Evolutionary conservation across 2,888 invertebrate genomes (phyloP).

Genomic region (Caenorhabditis japonica): DNA sequence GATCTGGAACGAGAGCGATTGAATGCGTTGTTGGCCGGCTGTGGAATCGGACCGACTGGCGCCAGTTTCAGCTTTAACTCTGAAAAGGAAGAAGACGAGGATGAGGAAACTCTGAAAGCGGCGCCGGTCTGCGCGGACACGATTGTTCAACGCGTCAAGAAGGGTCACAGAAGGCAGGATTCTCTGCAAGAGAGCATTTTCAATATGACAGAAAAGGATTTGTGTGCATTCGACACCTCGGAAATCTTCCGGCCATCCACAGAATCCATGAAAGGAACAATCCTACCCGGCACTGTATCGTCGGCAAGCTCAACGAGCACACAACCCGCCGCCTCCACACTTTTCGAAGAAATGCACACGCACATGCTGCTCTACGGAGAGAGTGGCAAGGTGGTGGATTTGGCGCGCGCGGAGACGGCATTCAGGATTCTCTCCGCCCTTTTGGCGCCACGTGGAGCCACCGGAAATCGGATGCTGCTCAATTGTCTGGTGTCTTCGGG

Average conservation of each 20-base stretch:
- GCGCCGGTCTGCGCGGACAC: slow-evolving; percentile 22
- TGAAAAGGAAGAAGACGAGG: slow-evolving; percentile 13
- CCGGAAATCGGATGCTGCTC: slow-evolving; percentile 67
- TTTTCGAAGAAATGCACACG: slow-evolving; percentile 85
- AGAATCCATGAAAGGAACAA: slow-evolving; percentile 55
- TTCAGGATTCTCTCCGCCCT: slow-evolving; percentile 73
- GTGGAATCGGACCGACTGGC: slow-evolving; percentile 26
- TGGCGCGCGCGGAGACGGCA: slow-evolving; percentile 71
- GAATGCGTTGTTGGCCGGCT: slow-evolving; percentile 3
- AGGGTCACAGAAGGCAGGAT: slow-evolving; percentile 72
- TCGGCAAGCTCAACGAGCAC: slow-evolving; percentile 38
- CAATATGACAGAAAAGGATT: slow-evolving; percentile 61
- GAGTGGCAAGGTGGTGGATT: slow-evolving; percentile 67
- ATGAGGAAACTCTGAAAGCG: slow-evolving; percentile 8
- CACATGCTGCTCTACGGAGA: slow-evolving; percentile 83
- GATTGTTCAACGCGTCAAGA: slow-evolving; percentile 52
- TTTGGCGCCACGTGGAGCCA: slow-evolving; percentile 63
- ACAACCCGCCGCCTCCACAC: slow-evolving; percentile 52
- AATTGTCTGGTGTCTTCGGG: slow-evolving; percentile 72
- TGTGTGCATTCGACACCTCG: slow-evolving; percentile 62
- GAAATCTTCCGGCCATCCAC: slow-evolving; percentile 59
- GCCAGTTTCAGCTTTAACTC: slow-evolving; percentile 12
- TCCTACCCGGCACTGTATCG: slow-evolving; percentile 35
- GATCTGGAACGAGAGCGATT: slow-evolving; percentile 52
- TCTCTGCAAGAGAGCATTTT: slow-evolving; percentile 74